Percentiles rank a stretch among this genome's conserved stretches.
These are phyloP conservation scores for Drosophila equinoxialis DNA, from an alignment of 1,140 invertebrate species.

Conservation along the genomic window DNA sequence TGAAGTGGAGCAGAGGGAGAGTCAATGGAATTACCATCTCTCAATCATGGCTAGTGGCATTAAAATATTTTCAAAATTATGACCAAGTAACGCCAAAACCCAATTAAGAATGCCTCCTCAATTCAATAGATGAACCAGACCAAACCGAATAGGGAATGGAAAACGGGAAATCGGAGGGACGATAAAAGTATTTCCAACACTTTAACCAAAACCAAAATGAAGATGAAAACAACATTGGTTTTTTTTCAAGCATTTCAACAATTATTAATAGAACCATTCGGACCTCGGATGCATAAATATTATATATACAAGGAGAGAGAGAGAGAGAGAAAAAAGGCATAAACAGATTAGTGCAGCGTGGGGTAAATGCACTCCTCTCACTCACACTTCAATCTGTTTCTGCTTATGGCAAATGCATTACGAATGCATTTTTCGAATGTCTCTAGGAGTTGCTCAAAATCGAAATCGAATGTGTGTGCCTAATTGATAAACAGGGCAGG, in stretches of 20 bases:
- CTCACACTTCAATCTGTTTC: not conserved
- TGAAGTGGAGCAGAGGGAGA: conserved; percentile 33
- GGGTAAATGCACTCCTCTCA: conserved; percentile 11
- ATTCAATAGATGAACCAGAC: not conserved
- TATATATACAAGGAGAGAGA: not conserved
- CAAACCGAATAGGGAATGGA: not conserved
- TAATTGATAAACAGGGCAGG: conserved; percentile 75
- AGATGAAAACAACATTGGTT: conserved; percentile 19
- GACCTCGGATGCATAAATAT: conserved; percentile 33
- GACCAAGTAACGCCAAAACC: conserved; percentile 48
- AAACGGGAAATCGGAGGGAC: conserved; percentile 5
- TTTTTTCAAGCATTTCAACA: not conserved
- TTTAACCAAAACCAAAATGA: conserved; percentile 37
- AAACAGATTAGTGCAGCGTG: conserved; percentile 68
- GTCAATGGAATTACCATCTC: conserved; percentile 32
- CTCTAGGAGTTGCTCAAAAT: conserved; percentile 23
- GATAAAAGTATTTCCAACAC: conserved; percentile 74
- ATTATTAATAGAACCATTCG: conserved; percentile 69
- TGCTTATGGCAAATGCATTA: conserved; percentile 52
- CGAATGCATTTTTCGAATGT: conserved; percentile 51
- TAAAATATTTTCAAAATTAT: conserved; percentile 62
- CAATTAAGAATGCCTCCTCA: conserved; percentile 31
- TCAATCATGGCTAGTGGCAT: conserved; percentile 62
- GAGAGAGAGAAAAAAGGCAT: conserved; percentile 30
- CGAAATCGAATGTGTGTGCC: conserved; percentile 45